Percentiles rank a stretch among this genome's conserved stretches.
phyloP scores from a whole-genome alignment of 1,140 invertebrate genomes.

The Bactericera cockerelli region DNA sequence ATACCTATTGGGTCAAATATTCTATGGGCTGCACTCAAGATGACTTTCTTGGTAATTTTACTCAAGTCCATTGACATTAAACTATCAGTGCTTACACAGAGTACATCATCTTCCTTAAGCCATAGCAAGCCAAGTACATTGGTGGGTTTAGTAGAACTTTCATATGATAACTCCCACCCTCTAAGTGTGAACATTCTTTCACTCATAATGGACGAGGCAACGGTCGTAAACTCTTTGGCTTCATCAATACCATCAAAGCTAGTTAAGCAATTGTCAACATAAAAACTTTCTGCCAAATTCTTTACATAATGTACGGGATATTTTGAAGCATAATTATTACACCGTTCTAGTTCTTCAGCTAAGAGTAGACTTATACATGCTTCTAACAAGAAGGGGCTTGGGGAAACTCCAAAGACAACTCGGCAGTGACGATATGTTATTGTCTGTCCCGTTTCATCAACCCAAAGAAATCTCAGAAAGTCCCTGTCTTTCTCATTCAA shows the following conservation, averaged over 20 bases:
- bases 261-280: background rate
- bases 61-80: constrained; percentile 18
- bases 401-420: constrained; percentile 16
- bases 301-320: background rate
- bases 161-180: no score
- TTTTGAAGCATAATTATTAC: background rate
- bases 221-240: no score
- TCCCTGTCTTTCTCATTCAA: constrained; percentile 7
- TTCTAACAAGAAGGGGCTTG: constrained; percentile 13
- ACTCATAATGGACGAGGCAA: no score
- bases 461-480: constrained; percentile 20
- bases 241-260: no score
- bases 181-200: no score
- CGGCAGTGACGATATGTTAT: constrained; percentile 11
- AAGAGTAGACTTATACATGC: constrained; percentile 6
- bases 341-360: background rate
- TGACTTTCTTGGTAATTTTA: no score
- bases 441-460: constrained; percentile 1
- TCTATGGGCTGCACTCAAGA: no score
- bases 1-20: no score
- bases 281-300: background rate
- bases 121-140: no score
- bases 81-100: background rate
- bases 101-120: background rate
- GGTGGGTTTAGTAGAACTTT: no score